Evolutionary conservation across 2,113 vertebrate genomes (phyloP).

Genomic region (Galeopterus variegatus): DNA sequence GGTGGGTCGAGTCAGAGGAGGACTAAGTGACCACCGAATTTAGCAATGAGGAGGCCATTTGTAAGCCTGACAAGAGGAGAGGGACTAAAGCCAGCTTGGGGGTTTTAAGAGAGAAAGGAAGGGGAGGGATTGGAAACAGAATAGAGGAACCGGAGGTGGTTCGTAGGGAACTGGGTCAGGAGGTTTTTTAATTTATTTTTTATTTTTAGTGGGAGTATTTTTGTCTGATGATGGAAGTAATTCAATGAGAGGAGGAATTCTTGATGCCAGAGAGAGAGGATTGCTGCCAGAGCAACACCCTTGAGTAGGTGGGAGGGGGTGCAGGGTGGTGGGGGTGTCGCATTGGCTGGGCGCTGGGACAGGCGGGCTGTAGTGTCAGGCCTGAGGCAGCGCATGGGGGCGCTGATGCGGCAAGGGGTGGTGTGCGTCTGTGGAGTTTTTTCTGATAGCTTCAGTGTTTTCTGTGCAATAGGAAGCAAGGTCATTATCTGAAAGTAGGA

Average conservation of each 20-base stretch:
- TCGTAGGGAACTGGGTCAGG: neutral
- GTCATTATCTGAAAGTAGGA: neutral
- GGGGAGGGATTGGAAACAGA: neutral
- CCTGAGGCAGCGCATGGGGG: neutral
- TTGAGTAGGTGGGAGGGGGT: neutral
- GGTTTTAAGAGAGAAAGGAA: neutral
- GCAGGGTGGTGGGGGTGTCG: neutral
- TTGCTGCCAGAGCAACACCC: neutral
- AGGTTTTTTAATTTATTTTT: neutral
- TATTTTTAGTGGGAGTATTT: neutral
- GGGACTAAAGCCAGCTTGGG: neutral
- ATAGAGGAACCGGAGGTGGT: neutral
- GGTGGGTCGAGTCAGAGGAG: neutral
- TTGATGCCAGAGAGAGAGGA: neutral
- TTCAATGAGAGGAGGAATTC: neutral
- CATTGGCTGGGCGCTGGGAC: too few relatives aligned
- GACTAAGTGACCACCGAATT: neutral
- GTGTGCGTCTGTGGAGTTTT: neutral
- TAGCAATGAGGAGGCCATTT: neutral
- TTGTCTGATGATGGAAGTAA: neutral
- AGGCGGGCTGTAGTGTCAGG: neutral
- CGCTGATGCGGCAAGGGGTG: neutral
- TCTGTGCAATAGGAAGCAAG: slow-evolving; percentile 6
- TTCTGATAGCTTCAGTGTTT: neutral
- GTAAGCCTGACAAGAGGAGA: neutral